Percentiles rank a stretch among this genome's conserved stretches.
phyloP scores from a whole-genome alignment of 2,888 invertebrate species.

The Drosophila setosimentum region DNA sequence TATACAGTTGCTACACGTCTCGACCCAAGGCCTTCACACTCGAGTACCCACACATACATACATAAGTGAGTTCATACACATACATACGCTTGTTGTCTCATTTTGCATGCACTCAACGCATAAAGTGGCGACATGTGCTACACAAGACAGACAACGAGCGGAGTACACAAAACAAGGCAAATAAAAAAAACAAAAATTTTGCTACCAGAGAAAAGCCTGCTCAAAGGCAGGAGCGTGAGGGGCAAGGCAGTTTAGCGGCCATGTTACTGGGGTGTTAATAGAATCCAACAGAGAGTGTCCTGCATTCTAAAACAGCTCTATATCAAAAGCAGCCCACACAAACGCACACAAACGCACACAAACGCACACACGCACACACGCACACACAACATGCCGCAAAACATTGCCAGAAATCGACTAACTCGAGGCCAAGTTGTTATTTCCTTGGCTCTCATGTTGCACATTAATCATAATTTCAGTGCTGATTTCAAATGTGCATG shows the following conservation, averaged over 20 bases:
- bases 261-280: constrained; percentile 65
- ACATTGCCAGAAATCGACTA: constrained; percentile 24
- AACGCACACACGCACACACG: not conserved
- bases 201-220: constrained; percentile 2
- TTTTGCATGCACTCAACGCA: constrained; percentile 76
- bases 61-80: constrained; percentile 1
- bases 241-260: constrained; percentile 13
- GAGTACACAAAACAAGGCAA: constrained; percentile 17
- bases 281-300: constrained; percentile 49
- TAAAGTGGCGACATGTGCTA: constrained; percentile 78
- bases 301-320: constrained; percentile 64
- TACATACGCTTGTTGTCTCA: constrained; percentile 53
- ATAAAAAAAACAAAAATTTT: constrained; percentile 10
- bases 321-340: constrained; percentile 3
- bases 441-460: constrained; percentile 14
- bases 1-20: constrained; percentile 28
- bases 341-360: not conserved
- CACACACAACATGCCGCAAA: constrained; percentile 24
- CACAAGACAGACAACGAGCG: constrained; percentile 47
- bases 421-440: constrained; percentile 8
- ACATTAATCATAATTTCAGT: constrained; percentile 58
- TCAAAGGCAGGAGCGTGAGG: not conserved
- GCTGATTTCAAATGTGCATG: constrained; percentile 12
- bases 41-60: not conserved
- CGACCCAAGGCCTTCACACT: constrained; percentile 9